A percentile compares a stretch with the other conserved stretches of the same genome.
phyloP scores from a whole-genome alignment of 2,113 vertebrate genomes.

The Drymodes brunneopygia region DNA sequence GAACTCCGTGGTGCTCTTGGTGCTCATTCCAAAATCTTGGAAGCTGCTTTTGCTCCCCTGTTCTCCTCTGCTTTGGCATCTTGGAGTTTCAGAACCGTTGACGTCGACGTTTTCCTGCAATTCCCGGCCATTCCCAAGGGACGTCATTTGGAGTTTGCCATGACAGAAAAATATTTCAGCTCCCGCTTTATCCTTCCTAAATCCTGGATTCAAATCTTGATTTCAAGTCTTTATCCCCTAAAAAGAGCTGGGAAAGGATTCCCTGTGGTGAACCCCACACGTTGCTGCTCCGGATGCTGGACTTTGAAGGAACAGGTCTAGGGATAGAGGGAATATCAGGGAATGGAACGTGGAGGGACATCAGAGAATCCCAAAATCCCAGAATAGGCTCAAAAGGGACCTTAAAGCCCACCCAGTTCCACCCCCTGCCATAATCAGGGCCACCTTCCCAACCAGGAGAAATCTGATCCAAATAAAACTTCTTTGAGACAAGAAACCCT shows the following conservation, averaged over 20 bases:
- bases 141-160: accelerated
- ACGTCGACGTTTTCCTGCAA: background rate
- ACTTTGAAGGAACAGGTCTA: background rate
- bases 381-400: accelerated
- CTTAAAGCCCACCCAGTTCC: background rate
- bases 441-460: background rate
- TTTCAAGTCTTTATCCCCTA: background rate
- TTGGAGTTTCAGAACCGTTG: background rate
- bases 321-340: background rate
- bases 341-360: no score
- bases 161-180: background rate
- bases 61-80: background rate
- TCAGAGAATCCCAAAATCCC: background rate
- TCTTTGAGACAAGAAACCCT: background rate
- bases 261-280: no score
- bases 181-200: background rate
- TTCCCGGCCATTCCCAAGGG: background rate
- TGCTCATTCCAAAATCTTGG: background rate
- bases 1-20: background rate
- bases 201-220: background rate
- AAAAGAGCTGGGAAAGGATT: background rate
- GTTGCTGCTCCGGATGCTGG: accelerated
- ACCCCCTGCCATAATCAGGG: accelerated
- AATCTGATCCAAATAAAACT: background rate
- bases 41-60: background rate